Base-by-base conservation (phyloP, 1,140 invertebrate genomes). In the Drosophila virilis region DNA sequence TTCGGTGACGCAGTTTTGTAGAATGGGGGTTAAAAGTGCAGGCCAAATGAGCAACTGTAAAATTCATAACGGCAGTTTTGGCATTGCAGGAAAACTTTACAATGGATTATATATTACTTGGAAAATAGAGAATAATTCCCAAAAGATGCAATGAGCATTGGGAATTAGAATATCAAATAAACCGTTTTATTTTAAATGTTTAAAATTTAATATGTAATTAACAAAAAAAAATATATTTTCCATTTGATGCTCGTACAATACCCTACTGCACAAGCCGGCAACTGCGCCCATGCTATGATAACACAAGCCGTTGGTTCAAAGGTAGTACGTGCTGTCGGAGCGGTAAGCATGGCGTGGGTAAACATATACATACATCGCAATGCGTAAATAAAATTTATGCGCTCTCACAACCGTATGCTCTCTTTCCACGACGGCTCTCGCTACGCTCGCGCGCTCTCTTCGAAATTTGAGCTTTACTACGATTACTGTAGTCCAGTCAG, bases 381-480 rank as follows among this genome's bases (percentile, higher is more conserved):
- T 82, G 76, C 76, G 82, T 86, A 88, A 78, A 71, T 82, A 82
- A 68, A 48, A 69, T 57, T 62, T 43, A 66, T 12, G 60, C 4
- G 33, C 57, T 45, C 59, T 55, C 65, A 15, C 8, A 15, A n/a
- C 46, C 10, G 10, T 12, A 54, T 13, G 10, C 28, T 59, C 57
- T 58, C 40, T 57, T 42, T 10, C 17, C 17, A 15, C 10, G 15
- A 42, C 42, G 51, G 28, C 62, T 62, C 46, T 74, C 28, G 45
- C 66, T 54, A 28, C 50, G 22, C 78, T 76, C 71, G 46, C 70
- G 2, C 60, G 40, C 22, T 52, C 68, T 52, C 12, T 42, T 48
- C 45, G 60, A 35, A 76, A 62, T 64, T 70, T 86, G 66, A 88
- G 84, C 80, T 88, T 88, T 88, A 88, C 83, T 88, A 88, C 77